Base-by-base conservation (phyloP, 2,113 vertebrate genomes). In the chimpanzee (Pan troglodytes) region DNA sequence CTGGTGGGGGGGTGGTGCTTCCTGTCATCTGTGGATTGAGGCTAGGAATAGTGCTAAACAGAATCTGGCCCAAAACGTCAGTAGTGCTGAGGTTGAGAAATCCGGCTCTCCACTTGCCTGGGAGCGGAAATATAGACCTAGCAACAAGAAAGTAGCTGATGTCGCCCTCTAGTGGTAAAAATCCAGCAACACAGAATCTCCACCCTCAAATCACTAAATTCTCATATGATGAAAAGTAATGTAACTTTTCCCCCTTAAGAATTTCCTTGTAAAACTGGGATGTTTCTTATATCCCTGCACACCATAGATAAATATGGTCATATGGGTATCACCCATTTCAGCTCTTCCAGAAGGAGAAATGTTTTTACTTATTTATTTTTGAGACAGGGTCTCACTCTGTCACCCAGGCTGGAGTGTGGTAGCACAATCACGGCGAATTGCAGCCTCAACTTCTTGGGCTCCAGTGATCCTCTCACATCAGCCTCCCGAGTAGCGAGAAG, bases 161-260 rank as follows among this genome's bases (percentile, higher is more conserved):
- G 40, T 25, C 14, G 3, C 96, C 97, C 90, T 79, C 97, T 98
- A 86, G 81, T 93, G 97, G 88, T 78, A 25, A 61, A 30, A 79
- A 93, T 1, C 25, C 17, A 86, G 80, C 45, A 91, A 18, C 25
- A 93, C 13, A 88, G 68, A 50, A 3, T 25, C 64, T 14, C 59
- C 48, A 79, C 23, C 83, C 23, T 67, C 83, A 75, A 55, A 8
- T 48, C 12, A 17, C 48, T 79, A 1, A 43, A 81, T 40, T 22
- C 6, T 20, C 6, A 45, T 17, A 57, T 1, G 11, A 59, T 38
- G 38, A 68, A 52, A 90, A 25, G 1, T 2, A 64, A 32, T 2
- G 13, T 40, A 48, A 59, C 22, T 73, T 20, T 48, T 27, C 16
- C 12, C 14, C n/a, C 6, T 2, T 59, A 70, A 48, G 14, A 89